Evolutionary conservation across 1,140 invertebrate species (phyloP).

Genomic region (Drosophila lacertosa): DNA sequence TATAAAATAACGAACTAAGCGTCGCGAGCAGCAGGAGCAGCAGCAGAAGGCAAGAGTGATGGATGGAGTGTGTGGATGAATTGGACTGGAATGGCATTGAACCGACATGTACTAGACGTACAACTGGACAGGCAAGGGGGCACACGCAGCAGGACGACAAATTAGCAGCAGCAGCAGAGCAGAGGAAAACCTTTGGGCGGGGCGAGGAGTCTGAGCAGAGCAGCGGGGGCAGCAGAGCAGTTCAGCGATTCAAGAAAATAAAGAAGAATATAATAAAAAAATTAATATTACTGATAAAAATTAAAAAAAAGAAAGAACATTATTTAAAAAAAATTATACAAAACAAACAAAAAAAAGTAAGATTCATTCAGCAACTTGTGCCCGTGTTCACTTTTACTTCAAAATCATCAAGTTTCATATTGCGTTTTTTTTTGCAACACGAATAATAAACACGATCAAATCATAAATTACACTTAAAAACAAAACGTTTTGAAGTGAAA

Average conservation of each 20-base stretch:
- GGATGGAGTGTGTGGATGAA: slow-evolving; percentile 51
- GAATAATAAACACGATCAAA: slow-evolving; percentile 2
- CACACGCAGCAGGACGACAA: slow-evolving; percentile 12
- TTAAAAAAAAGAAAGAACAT: slow-evolving; percentile 58
- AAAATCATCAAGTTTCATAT: slow-evolving; percentile 42
- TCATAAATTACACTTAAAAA: slow-evolving; percentile 13
- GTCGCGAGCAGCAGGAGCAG: slow-evolving; percentile 52
- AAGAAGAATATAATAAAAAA: slow-evolving; percentile 55
- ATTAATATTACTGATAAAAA: slow-evolving; percentile 82
- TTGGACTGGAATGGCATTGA: neutral
- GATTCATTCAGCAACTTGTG: slow-evolving; percentile 37
- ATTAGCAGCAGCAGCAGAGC: slow-evolving; percentile 10
- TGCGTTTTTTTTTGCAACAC: slow-evolving; percentile 33
- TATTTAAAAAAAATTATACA: slow-evolving; percentile 66
- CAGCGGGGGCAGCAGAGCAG: slow-evolving; percentile 34
- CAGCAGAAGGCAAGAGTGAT: slow-evolving; percentile 47
- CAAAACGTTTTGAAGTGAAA: slow-evolving; percentile 30
- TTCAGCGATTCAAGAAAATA: slow-evolving; percentile 61
- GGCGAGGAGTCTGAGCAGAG: neutral
- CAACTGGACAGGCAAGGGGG: slow-evolving; percentile 18
- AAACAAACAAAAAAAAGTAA: slow-evolving; percentile 24
- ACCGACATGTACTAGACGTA: slow-evolving; percentile 26
- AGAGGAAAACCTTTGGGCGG: neutral
- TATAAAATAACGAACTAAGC: slow-evolving; percentile 81
- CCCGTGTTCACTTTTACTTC: slow-evolving; percentile 37